Evolutionary conservation across 2,888 invertebrate species (phyloP).

Genomic region (Eupithecia vulgata): DNA sequence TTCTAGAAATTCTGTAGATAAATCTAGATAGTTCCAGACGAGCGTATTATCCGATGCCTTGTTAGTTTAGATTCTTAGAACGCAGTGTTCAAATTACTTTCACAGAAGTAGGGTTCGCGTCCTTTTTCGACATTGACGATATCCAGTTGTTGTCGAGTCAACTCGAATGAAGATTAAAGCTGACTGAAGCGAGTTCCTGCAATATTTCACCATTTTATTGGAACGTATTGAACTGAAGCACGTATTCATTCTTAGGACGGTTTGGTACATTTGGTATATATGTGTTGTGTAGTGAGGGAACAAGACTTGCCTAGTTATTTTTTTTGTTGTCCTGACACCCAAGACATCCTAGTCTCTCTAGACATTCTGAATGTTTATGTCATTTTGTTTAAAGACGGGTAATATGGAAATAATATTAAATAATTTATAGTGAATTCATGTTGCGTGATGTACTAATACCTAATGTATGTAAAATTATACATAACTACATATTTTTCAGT

Average conservation of each 20-base stretch:
- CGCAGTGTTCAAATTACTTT: neutral
- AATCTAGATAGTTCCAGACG: neutral
- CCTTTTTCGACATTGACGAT: neutral
- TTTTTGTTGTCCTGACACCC: too few species aligned
- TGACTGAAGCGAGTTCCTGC: neutral
- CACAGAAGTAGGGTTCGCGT: neutral
- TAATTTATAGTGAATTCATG: too few species aligned
- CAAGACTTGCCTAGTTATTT: too few species aligned
- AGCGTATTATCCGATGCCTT: neutral
- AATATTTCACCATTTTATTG: neutral
- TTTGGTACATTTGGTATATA: too few species aligned
- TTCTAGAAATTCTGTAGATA: neutral
- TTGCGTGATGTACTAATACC: too few species aligned
- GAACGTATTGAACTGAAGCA: neutral
- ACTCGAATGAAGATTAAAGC: neutral
- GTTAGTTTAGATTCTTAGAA: constrained; percentile 4
- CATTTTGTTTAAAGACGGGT: too few species aligned
- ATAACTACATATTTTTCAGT: too few species aligned
- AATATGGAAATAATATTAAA: too few species aligned
- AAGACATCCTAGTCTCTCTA: too few species aligned
- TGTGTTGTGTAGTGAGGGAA: too few species aligned
- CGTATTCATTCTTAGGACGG: neutral
- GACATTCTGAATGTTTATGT: too few species aligned
- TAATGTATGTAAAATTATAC: too few species aligned
- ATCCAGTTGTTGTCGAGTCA: neutral